Evolutionary conservation across 2,113 vertebrate genomes (phyloP).

Genomic region (Grallaria varia): DNA sequence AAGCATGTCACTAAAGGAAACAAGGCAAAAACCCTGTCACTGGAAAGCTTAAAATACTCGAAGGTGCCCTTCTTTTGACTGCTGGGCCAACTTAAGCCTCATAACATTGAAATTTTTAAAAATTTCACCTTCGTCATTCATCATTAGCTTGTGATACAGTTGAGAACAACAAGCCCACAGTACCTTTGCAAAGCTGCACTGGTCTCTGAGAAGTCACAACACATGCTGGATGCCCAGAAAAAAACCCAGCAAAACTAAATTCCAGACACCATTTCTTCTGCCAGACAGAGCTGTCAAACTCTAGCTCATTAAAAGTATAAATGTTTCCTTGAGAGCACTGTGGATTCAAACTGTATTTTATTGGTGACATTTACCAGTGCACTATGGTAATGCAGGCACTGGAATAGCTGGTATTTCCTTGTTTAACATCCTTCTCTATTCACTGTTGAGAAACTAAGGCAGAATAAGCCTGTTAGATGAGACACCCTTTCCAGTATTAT

Average conservation of each 20-base stretch:
- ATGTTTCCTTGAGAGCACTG: constrained; percentile 8
- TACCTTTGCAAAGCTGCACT: neutral
- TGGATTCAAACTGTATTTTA: constrained; percentile 5
- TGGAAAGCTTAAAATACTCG: neutral
- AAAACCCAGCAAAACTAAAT: neutral
- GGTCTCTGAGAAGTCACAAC: neutral
- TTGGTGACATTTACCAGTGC: constrained; percentile 21
- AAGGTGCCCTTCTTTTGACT: neutral
- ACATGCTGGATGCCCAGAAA: neutral
- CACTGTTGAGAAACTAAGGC: neutral
- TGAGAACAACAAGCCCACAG: neutral
- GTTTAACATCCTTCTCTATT: neutral
- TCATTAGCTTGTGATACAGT: neutral
- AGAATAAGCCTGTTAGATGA: neutral
- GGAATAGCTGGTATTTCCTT: neutral
- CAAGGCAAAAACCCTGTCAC: neutral
- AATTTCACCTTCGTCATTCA: neutral
- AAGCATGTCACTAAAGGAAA: neutral
- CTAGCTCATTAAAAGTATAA: neutral
- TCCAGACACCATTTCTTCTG: neutral
- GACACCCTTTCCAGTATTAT: neutral
- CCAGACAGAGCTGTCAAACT: neutral
- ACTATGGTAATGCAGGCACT: neutral
- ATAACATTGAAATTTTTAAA: neutral
- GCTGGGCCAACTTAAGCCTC: neutral